Percentiles rank a stretch among this genome's conserved stretches.
These are phyloP conservation scores for Acromyrmex echinatior DNA, from an alignment of 1,140 invertebrate species.

Conservation along the genomic window DNA sequence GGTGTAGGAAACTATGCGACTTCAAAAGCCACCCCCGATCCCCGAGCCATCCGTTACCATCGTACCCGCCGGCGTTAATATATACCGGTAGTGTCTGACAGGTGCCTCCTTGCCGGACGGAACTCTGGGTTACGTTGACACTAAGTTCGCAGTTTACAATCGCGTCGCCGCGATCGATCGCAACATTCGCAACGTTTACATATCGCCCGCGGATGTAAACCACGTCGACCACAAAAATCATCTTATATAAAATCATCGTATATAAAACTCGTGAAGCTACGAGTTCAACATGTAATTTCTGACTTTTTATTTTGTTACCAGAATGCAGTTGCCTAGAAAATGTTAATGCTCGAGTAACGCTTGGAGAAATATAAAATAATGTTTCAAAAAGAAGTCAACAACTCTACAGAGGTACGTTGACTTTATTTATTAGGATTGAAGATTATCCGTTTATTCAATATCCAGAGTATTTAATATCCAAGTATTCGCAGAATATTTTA, in stretches of 20 bases:
- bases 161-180: slow-evolving; percentile 77
- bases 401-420: background rate
- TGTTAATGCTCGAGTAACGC: slow-evolving; percentile 22
- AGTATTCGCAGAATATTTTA: too few relatives aligned
- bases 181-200: slow-evolving; percentile 21
- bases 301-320: slow-evolving; percentile 17
- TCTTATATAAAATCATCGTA: background rate
- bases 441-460: too few relatives aligned
- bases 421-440: background rate
- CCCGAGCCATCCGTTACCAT: slow-evolving; percentile 49
- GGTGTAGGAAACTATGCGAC: slow-evolving; percentile 80
- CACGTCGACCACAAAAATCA: slow-evolving; percentile 39
- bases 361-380: background rate
- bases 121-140: slow-evolving; percentile 78
- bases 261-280: background rate
- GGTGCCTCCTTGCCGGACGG: slow-evolving; percentile 51
- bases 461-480: too few relatives aligned
- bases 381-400: background rate
- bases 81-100: slow-evolving; percentile 65
- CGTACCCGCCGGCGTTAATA: slow-evolving; percentile 68
- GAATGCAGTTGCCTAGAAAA: background rate
- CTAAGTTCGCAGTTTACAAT: slow-evolving; percentile 76
- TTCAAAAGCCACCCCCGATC: slow-evolving; percentile 76
- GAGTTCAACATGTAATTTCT: slow-evolving; percentile 42
- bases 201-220: slow-evolving; percentile 74